Base-by-base conservation (phyloP, 1,140 invertebrate species). In the Diachasma alloeum region DNA sequence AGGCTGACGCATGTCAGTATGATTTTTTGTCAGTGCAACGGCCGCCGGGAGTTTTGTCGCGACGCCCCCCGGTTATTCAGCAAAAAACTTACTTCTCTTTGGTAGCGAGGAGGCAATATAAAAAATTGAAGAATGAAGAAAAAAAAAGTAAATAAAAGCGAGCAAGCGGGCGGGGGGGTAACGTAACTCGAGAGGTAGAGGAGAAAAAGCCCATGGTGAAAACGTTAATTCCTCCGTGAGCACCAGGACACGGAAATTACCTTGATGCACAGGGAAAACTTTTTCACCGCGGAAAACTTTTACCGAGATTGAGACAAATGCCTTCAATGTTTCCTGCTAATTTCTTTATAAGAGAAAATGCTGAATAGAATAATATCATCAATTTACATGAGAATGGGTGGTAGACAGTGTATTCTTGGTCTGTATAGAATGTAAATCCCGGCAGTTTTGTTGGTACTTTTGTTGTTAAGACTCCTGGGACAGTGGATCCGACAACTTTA, bases 171-270 rank as follows among this genome's bases (percentile, higher is more conserved):
- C 1, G n/a, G 17, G 53, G 13, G 39, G 39, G 10, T 42, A 56
- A 36, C 15, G 15, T 31, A 72, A 56, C 71, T 72, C 9, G 46
- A 72, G n/a, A 59, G 37, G n/a, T 59, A 59, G 17, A 59, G n/a
- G 24, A 9, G 56, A 37, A 66, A 68, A 74, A 68, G 66, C 17
- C 53, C 63, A 42, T 37, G n/a, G 67, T 56, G 67, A 76, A 76
- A 69, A 66, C 67, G 42, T 71, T 76, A 56, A 76, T 76, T 70
- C 74, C 31, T 19, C 68, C 36, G 68, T 76, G 42, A 42, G 19
- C 24, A 48, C 68, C 42, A 39, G 63, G 68, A 76, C 42, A 71
- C 46, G 66, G 67, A 76, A 69, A 70, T 70, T 70, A 70, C 67
- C 15, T 59, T 42, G 69, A 72, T 42, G 75, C 31, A 66, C 17